Conservation (phyloP, 2,113 vertebrate genomes). For the Brachyhypopomus gauderio region DNA sequence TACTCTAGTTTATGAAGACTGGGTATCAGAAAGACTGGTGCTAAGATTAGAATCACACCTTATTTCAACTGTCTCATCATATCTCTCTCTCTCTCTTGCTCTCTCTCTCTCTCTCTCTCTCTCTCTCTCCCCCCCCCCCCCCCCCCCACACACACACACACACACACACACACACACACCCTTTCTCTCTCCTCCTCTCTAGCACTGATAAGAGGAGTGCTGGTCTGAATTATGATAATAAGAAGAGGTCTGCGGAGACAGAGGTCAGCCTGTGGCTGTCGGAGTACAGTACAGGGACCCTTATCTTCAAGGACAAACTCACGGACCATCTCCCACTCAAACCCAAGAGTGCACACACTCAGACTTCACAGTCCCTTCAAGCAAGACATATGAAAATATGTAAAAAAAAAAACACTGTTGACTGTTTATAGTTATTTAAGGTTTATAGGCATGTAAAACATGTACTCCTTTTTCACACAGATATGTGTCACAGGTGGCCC, state of each 20-base stretch:
- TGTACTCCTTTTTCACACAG: no score
- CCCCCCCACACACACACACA: neutral
- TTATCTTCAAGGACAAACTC: neutral
- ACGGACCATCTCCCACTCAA: neutral
- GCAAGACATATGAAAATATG: no score
- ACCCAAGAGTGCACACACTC: no score
- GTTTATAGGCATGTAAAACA: no score
- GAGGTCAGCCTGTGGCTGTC: neutral
- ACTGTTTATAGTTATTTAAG: no score
- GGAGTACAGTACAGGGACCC: neutral
- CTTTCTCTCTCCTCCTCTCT: neutral
- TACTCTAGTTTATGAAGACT: no score
- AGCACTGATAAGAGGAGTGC: neutral
- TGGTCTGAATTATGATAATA: constrained; percentile 17
- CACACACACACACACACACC: neutral
- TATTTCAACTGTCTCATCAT: neutral
- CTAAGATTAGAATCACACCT: no score
- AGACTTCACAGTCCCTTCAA: no score
- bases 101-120: neutral
- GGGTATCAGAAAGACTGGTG: no score
- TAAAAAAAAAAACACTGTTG: no score
- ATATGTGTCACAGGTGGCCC: no score
- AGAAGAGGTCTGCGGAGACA: neutral
- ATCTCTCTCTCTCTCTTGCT: neutral
- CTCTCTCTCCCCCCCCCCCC: no score